These are phyloP conservation scores for Cheilosia grossa DNA, from an alignment of 2,888 invertebrate species.

Conservation along the genomic window DNA sequence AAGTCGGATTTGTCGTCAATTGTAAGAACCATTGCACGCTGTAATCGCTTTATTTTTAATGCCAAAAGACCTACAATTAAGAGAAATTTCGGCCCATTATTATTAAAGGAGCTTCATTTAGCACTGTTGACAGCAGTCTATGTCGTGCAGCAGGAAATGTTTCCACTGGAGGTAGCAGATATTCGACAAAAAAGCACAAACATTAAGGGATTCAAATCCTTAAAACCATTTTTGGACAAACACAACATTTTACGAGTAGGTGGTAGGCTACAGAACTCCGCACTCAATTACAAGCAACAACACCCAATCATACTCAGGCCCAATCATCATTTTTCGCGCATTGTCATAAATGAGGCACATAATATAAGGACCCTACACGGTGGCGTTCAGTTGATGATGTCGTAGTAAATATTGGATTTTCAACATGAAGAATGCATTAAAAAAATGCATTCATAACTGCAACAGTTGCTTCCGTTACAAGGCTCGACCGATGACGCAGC, in stretches of 20 bases:
- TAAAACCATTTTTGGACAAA: background rate
- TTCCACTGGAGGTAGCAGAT: slow-evolving; percentile 10
- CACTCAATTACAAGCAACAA: background rate
- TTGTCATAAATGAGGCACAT: slow-evolving; percentile 13
- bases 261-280: slow-evolving; percentile 26
- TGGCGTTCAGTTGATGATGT: slow-evolving; percentile 8
- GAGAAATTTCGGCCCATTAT: slow-evolving; percentile 9
- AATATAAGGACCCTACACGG: slow-evolving; percentile 16
- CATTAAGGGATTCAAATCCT: slow-evolving; percentile 13
- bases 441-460: slow-evolving; percentile 21
- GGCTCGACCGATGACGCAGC: slow-evolving; percentile 38
- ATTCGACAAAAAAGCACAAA: slow-evolving; percentile 8
- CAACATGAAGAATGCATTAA: background rate
- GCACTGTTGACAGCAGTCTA: slow-evolving; percentile 16
- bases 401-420: slow-evolving; percentile 10
- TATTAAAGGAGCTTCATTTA: slow-evolving; percentile 10
- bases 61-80: background rate
- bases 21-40: slow-evolving; percentile 10
- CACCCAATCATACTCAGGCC: slow-evolving; percentile 18
- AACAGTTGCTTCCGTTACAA: slow-evolving; percentile 18
- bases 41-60: slow-evolving; percentile 16
- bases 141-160: slow-evolving; percentile 12
- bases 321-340: background rate
- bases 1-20: slow-evolving; percentile 13
- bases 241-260: too few relatives aligned